These are phyloP conservation scores for Oxygymnocypris stewartii DNA, from an alignment of 2,113 vertebrate genomes.

Conservation along the genomic window DNA sequence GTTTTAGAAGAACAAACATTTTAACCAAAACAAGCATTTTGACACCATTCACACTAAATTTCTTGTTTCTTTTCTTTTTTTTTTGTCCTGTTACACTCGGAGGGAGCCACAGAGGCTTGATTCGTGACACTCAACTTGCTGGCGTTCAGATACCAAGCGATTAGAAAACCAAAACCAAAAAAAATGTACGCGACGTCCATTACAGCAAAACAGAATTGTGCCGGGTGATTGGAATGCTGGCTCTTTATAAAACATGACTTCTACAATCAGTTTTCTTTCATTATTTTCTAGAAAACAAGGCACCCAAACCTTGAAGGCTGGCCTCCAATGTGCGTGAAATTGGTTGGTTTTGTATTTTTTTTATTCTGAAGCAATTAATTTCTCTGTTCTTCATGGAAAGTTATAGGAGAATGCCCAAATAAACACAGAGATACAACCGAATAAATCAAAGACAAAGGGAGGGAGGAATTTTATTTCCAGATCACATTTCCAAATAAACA, in stretches of 20 bases:
- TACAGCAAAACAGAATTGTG: conserved; percentile 16
- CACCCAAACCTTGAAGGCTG: conserved; percentile 28
- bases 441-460: not conserved
- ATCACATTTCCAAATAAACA: not conserved
- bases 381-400: conserved; percentile 5
- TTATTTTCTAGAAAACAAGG: conserved; percentile 22
- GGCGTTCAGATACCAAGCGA: not conserved
- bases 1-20: too few species aligned
- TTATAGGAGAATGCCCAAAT: not conserved
- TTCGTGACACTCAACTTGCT: too few species aligned
- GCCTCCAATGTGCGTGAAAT: conserved; percentile 45
- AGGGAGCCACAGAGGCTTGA: too few species aligned
- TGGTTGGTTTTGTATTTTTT: conserved; percentile 40
- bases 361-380: conserved; percentile 34
- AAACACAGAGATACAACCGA: not conserved
- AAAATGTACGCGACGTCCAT: not conserved
- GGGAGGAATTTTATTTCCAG: not conserved
- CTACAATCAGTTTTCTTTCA: conserved; percentile 34
- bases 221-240: conserved; percentile 34
- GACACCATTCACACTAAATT: too few species aligned
- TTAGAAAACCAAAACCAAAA: not conserved
- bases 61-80: too few species aligned
- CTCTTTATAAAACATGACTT: conserved; percentile 42
- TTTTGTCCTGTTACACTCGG: too few species aligned
- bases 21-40: too few species aligned